Conservation (phyloP, 2,797 vertebrate species). For the Siniperca obscura region DNA sequence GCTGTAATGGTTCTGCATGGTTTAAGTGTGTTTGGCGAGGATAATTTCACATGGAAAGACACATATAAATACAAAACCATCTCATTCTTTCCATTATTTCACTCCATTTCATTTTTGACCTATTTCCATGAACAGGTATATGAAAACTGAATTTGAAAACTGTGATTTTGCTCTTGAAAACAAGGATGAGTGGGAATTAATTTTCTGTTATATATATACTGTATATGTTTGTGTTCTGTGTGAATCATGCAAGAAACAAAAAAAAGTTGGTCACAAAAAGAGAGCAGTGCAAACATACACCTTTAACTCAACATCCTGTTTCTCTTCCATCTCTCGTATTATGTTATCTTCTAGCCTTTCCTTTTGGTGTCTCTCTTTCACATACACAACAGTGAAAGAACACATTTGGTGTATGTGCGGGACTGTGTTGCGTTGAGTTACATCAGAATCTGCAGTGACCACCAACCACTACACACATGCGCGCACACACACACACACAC, state of each 20-base stretch:
- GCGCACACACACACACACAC: background rate
- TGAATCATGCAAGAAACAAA: background rate
- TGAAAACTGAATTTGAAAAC: background rate
- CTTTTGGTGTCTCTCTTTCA: slow-evolving; percentile 1
- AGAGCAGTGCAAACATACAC: slow-evolving; percentile 12
- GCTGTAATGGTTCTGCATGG: slow-evolving; percentile 3
- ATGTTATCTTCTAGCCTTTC: background rate
- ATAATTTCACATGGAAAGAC: slow-evolving; percentile 22
- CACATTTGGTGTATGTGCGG: slow-evolving; percentile 21
- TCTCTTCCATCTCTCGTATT: background rate
- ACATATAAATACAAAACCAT: background rate
- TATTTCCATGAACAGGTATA: background rate
- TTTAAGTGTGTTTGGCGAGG: slow-evolving; percentile 30
- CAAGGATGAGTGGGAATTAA: background rate
- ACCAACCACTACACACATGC: slow-evolving; percentile 5
- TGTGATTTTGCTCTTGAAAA: background rate
- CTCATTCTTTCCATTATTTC: background rate
- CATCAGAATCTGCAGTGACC: slow-evolving; percentile 62
- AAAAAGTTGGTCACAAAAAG: background rate
- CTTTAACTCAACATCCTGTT: background rate
- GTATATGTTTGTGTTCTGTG: background rate
- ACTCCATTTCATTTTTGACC: background rate
- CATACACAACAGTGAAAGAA: slow-evolving; percentile 3
- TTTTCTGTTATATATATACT: background rate
- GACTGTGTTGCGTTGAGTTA: slow-evolving; percentile 49